Conservation (phyloP, 2,888 invertebrate genomes). For the Athalia cordata region DNA sequence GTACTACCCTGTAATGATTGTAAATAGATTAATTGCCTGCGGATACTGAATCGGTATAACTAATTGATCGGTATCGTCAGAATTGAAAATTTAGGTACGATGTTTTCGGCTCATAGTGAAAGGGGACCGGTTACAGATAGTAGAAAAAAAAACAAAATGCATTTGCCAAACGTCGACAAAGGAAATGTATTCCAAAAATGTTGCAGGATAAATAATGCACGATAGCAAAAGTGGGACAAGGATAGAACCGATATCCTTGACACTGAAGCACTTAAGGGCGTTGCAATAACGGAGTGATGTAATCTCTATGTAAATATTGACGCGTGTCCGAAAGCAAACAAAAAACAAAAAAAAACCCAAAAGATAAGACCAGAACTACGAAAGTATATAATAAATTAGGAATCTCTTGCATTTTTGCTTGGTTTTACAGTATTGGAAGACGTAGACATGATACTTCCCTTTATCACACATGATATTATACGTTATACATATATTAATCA, state of each 20-base stretch:
- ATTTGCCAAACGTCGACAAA: not conserved
- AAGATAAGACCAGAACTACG: constrained; percentile 18
- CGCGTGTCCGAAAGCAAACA: not conserved
- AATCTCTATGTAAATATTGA: constrained; percentile 35
- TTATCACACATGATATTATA: constrained; percentile 32
- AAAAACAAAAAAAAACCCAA: constrained; percentile 2
- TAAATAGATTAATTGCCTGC: no score
- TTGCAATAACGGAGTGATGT: constrained; percentile 48
- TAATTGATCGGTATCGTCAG: no score
- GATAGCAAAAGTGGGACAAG: constrained; percentile 36
- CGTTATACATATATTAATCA: constrained; percentile 4
- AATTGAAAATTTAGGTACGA: no score
- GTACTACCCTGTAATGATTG: no score
- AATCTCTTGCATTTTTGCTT: constrained; percentile 51
- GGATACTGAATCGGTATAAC: no score
- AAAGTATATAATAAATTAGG: constrained; percentile 50
- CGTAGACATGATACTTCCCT: constrained; percentile 33
- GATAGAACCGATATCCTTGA: constrained; percentile 48
- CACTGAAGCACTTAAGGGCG: constrained; percentile 53
- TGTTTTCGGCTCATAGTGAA: no score
- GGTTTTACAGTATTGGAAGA: constrained; percentile 50
- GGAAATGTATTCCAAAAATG: not conserved
- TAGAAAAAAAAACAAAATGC: no score
- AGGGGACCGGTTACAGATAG: no score
- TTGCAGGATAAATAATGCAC: constrained; percentile 20